Evolutionary conservation across 2,888 invertebrate genomes (phyloP), one percentile per base, ranked within the genome.

Genomic region (Sialis lutaria): DNA sequence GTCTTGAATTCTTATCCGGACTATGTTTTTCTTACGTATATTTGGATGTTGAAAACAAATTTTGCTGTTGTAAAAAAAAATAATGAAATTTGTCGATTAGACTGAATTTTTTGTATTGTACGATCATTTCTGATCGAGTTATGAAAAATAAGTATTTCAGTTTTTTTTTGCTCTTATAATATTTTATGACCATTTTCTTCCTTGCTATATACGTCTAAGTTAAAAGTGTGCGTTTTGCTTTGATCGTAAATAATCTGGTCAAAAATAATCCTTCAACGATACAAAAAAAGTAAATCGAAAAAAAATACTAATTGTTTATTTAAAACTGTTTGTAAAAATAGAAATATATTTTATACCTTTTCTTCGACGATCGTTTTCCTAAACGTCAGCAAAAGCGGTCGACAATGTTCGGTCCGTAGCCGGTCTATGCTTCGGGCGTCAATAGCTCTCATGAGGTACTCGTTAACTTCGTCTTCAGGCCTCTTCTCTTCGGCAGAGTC

Each of bases 381-480:
- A 70, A 96, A 96, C 51, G 83, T 84, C 49, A 96, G 75, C 31
- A 89, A 73, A 61, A 91, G 73, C 1, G 83, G 80, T 47, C 79
- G 78, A 63, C 95, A 95, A 64, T 96, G 91, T 60, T 95, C 89
- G 1, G 83, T 75, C 47, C 90, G 73, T 46, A 93, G 73, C 45
- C 85, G 77, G 67, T 95, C 92, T 48, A 92, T 89, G 61, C 90
- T 90, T 46, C 93, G 75, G 1, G 93, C 93, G 64, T 95, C 93
- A 53, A 96, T 96, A 9, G 95, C 95, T 53, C 89, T 81, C 76
- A 90, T 88, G 54, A 97, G 72, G 65, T 96, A 96, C 56, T 96
- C 96, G 62, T 96, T 93, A 22, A 93, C 91, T 66, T 93, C 93
- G 55, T 91, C 91, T 56, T 91, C 89, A 0, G 88, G 86, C 61